A percentile compares a stretch with the other conserved stretches of the same genome.
Conservation (phyloP, 2,797 vertebrate genomes). For the Lophius americanus region DNA sequence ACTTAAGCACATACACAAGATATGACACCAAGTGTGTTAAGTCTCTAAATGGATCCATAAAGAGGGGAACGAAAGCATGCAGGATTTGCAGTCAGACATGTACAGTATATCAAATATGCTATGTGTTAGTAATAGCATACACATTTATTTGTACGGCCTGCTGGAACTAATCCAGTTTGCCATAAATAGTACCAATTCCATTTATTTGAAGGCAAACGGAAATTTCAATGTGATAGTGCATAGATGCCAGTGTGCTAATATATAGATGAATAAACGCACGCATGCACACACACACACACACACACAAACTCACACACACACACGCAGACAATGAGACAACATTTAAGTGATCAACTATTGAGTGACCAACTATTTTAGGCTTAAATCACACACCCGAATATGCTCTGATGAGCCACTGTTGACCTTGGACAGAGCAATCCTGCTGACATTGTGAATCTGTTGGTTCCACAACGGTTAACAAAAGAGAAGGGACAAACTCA, state of each 20-base stretch:
- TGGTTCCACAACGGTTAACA: constrained; percentile 32
- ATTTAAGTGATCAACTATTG: neutral
- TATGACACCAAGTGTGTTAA: no score
- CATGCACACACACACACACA: constrained; percentile 13
- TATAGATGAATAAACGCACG: constrained; percentile 13
- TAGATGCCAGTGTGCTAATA: constrained; percentile 7
- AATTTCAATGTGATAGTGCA: constrained; percentile 8
- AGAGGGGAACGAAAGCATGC: no score
- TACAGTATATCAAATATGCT: no score
- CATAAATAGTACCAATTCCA: neutral
- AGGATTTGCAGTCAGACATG: no score
- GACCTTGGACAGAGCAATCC: constrained; percentile 45
- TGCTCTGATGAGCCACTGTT: constrained; percentile 49
- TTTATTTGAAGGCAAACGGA: constrained; percentile 12
- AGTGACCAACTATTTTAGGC: constrained; percentile 28
- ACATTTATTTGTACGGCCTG: neutral
- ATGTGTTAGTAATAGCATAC: no score
- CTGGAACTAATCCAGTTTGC: constrained; percentile 1
- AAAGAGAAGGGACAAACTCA: constrained; percentile 19
- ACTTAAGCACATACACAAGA: no score
- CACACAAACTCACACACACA: constrained; percentile 12
- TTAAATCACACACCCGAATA: constrained; percentile 46
- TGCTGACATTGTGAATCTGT: constrained; percentile 57
- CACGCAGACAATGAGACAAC: constrained; percentile 23
- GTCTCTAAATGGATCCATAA: no score